Base-by-base conservation (phyloP, 2,113 vertebrate genomes). In the Periophthalmodon schlosseri region DNA sequence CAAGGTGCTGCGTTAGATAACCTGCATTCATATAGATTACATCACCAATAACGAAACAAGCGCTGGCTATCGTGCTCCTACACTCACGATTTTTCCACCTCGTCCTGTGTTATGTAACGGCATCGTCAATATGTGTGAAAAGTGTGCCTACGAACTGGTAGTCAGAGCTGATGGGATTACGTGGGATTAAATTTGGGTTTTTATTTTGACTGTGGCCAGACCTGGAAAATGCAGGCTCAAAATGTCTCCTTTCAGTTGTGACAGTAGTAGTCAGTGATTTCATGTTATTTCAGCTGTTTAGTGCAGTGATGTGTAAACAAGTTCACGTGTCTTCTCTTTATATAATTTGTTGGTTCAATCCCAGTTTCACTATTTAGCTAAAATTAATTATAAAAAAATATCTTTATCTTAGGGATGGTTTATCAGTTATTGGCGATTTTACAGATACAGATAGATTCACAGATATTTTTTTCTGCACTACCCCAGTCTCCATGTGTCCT, bases 81-180 rank as follows among this genome's bases (percentile, higher is more conserved):
- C 28, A 34, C 6, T 34, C 60, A 63, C 60, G 24, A 34, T 63
- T 34, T 60, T 34, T 34, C 60, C 60, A 63, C 60, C 60, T 63
- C 60, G 24, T 63, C 28, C 24, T 1, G 9, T 20, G 60, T 63
- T 63, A 63, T 18, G 28, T 34, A 63, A 63, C 15, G 5, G 2
- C 24, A 63, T 34, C 23, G 60, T 63, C 60, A 34, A 63, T 34
- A 63, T 9, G 60, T 63, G 60, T 34, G 60, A 63, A 63, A 33
- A 34, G 24, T 63, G 58, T 60, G 60, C 60, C 60, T 28, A 63
- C 60, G 24, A 63, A 63, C 28, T 18, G 33, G 34, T 63, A 63
- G 60, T 63, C 28, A 63, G 60, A 63, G 60, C 60, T 34, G 60
- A 28, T 16, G 60, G 24, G 21, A 60, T 18, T 28, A 34, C 15